A percentile compares a stretch with the other conserved stretches of the same genome.
Conservation (phyloP, 2,888 invertebrate genomes). For the Leuctra nigra region DNA sequence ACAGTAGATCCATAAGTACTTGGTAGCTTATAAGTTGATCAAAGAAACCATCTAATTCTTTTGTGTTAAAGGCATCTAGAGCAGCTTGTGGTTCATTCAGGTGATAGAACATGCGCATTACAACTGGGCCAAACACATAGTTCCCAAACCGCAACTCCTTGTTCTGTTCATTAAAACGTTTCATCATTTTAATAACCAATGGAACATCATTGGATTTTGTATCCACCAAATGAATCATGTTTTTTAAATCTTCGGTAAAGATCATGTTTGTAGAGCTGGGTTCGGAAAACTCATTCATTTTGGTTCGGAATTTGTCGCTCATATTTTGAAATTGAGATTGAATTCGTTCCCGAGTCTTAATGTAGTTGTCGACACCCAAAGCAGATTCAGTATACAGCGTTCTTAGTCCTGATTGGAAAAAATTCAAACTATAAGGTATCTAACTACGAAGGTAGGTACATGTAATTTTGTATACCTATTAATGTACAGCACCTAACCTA, state of each 20-base stretch:
- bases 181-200: slow-evolving; percentile 59
- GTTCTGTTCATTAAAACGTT: slow-evolving; percentile 63
- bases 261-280: slow-evolving; percentile 54
- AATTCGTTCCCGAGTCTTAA: slow-evolving; percentile 46
- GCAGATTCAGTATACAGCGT: slow-evolving; percentile 50
- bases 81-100: slow-evolving; percentile 63
- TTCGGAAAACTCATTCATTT: slow-evolving; percentile 61
- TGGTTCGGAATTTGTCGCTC: slow-evolving; percentile 57
- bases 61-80: slow-evolving; percentile 55
- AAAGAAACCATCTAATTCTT: slow-evolving; percentile 57
- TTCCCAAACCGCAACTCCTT: slow-evolving; percentile 68
- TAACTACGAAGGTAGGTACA: too few relatives aligned
- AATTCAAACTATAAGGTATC: slow-evolving; percentile 4
- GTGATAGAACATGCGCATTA: slow-evolving; percentile 70
- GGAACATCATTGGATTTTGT: slow-evolving; percentile 53
- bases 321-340: slow-evolving; percentile 55
- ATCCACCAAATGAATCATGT: slow-evolving; percentile 65
- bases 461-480: too few relatives aligned
- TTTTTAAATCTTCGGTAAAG: slow-evolving; percentile 80
- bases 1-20: slow-evolving; percentile 64
- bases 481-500: too few relatives aligned
- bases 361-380: slow-evolving; percentile 57
- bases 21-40: slow-evolving; percentile 62
- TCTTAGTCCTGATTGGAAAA: slow-evolving; percentile 38
- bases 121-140: slow-evolving; percentile 74